Percentiles rank a stretch among this genome's conserved stretches.
phyloP scores from a whole-genome alignment of 2,797 vertebrate species.

The Podargus strigoides region DNA sequence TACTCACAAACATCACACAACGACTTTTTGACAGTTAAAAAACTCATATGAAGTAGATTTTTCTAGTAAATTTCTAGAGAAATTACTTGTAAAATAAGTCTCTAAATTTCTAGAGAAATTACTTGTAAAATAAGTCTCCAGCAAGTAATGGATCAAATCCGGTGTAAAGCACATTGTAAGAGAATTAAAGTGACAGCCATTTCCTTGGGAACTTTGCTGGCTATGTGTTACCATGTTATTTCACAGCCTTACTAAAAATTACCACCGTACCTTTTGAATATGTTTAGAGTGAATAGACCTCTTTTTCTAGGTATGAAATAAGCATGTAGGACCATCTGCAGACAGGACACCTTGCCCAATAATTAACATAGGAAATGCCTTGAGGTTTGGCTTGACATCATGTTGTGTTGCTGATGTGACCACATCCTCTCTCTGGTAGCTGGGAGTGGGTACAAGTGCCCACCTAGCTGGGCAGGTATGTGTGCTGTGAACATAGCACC shows the following conservation, averaged over 20 bases:
- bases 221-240: neutral
- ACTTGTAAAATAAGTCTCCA: neutral
- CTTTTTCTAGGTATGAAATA: neutral
- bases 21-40: neutral
- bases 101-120: no score
- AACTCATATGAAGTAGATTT: neutral
- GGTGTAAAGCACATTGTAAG: neutral
- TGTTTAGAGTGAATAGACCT: neutral
- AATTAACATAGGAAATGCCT: neutral
- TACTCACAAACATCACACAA: neutral
- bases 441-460: neutral
- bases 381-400: neutral
- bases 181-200: neutral
- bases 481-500: neutral
- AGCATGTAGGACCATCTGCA: neutral
- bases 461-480: neutral
- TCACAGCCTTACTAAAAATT: neutral
- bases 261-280: neutral
- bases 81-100: neutral
- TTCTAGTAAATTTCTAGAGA: neutral
- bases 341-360: neutral
- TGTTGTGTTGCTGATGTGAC: neutral
- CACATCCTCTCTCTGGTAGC: neutral
- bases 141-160: neutral
- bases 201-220: neutral